Evolutionary conservation across 1,140 invertebrate species (phyloP).

Genomic region (Drosophila subobscura): DNA sequence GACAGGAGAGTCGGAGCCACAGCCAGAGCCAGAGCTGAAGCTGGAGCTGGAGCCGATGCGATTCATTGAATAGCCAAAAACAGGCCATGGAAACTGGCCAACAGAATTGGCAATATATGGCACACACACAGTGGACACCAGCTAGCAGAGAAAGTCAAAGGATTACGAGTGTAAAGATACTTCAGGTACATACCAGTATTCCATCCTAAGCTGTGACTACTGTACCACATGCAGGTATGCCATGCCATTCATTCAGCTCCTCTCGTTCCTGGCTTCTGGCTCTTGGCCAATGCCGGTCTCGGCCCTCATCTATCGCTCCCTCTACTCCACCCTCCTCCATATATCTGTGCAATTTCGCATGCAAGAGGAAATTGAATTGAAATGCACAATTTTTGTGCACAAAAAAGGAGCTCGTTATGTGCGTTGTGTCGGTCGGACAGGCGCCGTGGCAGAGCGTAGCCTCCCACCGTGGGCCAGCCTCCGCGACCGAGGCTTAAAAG

Average conservation of each 20-base stretch:
- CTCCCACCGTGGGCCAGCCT: no score
- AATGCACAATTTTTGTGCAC: slow-evolving; percentile 64
- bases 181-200: neutral
- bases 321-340: slow-evolving; percentile 3
- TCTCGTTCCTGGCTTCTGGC: neutral
- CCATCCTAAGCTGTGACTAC: slow-evolving; percentile 12
- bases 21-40: slow-evolving; percentile 10
- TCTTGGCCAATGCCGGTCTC: slow-evolving; percentile 23
- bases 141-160: neutral
- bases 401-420: slow-evolving; percentile 81
- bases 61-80: slow-evolving; percentile 57
- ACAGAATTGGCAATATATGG: slow-evolving; percentile 63
- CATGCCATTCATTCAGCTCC: slow-evolving; percentile 53
- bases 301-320: neutral
- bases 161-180: no score
- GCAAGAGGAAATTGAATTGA: slow-evolving; percentile 77
- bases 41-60: slow-evolving; percentile 30
- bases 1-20: slow-evolving; percentile 8
- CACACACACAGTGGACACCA: slow-evolving; percentile 47
- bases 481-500: slow-evolving; percentile 40
- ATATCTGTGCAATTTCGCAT: slow-evolving; percentile 54
- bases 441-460: slow-evolving; percentile 23
- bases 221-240: slow-evolving; percentile 39
- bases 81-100: slow-evolving; percentile 53
- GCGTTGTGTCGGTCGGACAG: slow-evolving; percentile 48